Percentiles rank a stretch among this genome's conserved stretches.
Evolutionary conservation across 1,140 invertebrate species (phyloP).

Genomic region (Gerris buenoi): DNA sequence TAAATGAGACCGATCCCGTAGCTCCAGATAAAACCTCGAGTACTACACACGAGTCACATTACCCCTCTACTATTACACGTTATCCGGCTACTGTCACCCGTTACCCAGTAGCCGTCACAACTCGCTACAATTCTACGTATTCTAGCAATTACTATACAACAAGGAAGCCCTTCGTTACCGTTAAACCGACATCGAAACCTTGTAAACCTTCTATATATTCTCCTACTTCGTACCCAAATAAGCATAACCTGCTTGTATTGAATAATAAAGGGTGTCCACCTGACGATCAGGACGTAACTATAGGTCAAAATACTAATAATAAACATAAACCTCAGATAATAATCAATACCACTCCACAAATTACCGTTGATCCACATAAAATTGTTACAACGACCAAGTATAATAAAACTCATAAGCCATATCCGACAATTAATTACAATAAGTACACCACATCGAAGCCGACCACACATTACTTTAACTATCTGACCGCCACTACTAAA

Average conservation of each 20-base stretch:
- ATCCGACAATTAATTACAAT: not conserved
- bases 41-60: not conserved
- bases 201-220: not conserved
- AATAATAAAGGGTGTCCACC: not conserved
- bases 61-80: not conserved
- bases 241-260: not conserved
- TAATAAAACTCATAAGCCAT: too few species aligned
- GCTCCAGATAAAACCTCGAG: not conserved
- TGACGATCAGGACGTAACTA: not conserved
- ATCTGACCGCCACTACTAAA: conserved; percentile 12
- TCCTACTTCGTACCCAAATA: not conserved
- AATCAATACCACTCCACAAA: not conserved
- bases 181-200: not conserved
- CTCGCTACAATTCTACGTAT: not conserved
- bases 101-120: not conserved
- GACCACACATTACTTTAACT: not conserved
- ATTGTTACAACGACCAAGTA: not conserved
- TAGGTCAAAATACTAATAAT: not conserved
- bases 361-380: not conserved
- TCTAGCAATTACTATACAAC: not conserved
- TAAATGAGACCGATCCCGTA: conserved; percentile 26
- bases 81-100: not conserved
- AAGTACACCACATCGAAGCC: not conserved
- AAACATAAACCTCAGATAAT: not conserved
- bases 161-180: not conserved